Base-by-base conservation (phyloP, 2,888 invertebrate genomes). In the Melikaiella ostensackeni region DNA sequence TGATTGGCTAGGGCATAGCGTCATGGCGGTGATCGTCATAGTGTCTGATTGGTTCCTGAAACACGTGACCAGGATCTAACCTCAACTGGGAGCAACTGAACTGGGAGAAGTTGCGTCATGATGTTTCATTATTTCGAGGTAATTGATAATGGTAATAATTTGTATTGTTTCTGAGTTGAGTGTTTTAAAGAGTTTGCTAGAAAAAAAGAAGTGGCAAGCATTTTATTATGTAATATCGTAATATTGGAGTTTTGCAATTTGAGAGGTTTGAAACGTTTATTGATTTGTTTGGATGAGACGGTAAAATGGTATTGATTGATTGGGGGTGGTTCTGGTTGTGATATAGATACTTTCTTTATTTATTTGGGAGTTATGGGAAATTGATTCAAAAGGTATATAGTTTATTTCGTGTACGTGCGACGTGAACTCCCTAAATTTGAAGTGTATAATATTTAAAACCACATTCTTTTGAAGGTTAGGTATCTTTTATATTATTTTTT, bases 1-100 rank as follows among this genome's bases (percentile, higher is more conserved):
- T 82, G 84, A 89, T 90, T 90, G 89, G 89, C 81, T 79, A 77
- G 74, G 70, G 21, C 75, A 61, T 84, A 87, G 85, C 88, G 88
- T 88, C 87, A 89, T 88, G 88, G 89, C 89, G 87, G 84, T 84
- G 38, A 77, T 33, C 63, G 35, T 63, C 66, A 24, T 55, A 42
- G n/a, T 21, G 57, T 84, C 82, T 80, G 64, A 89, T 89, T 89
- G 89, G 89, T 27, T 59, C 81, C 78, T 76, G 80, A 81, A 80
- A 85, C 88, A 87, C 87, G 89, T 88, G 88, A 88, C 86, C 84
- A 78, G 55, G 62, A 70, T 33, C 70, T 70, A 70, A 70, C 70
- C 30, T 70, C 11, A n/a, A 27, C 50, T 70, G 24, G 33, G 30
- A 4, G 75, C 42, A 16, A 42, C 30, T 70, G 13, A 30, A 46